Percentiles rank a stretch among this genome's conserved stretches.
Conservation (phyloP, 2,797 vertebrate genomes). For the Alexandromys oeconomus region DNA sequence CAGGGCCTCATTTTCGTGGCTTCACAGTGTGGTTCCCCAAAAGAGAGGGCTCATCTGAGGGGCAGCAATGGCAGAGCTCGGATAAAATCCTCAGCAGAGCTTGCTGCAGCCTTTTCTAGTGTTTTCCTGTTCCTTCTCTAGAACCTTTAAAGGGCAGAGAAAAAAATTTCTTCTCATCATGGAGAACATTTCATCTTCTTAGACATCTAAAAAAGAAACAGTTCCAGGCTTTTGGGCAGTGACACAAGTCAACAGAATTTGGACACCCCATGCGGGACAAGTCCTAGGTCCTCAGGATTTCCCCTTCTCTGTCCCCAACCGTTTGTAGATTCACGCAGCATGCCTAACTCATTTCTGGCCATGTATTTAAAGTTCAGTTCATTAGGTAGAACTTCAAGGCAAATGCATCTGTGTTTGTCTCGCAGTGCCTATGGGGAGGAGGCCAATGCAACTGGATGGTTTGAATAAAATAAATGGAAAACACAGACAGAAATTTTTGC, state of each 20-base stretch:
- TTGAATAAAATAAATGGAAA: conserved; percentile 59
- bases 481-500: conserved; percentile 26
- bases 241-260: not conserved
- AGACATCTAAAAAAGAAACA: not conserved
- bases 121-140: conserved; percentile 15
- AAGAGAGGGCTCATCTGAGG: not conserved
- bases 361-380: conserved; percentile 18
- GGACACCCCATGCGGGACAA: not conserved
- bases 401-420: not conserved
- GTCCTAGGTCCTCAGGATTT: not conserved
- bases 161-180: not conserved
- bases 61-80: not conserved
- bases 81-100: not conserved
- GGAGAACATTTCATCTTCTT: conserved; percentile 24
- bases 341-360: conserved; percentile 7
- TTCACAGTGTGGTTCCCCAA: not conserved
- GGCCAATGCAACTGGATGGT: not conserved
- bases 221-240: conserved; percentile 18
- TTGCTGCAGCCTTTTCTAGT: not conserved
- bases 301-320: not conserved
- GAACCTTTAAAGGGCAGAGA: conserved; percentile 31
- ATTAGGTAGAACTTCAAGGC: conserved; percentile 50
- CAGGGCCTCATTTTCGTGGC: not conserved
- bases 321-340: conserved; percentile 4
- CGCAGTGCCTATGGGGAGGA: not conserved